These are phyloP conservation scores for Eudasyphora cyanicolor DNA, from an alignment of 2,888 invertebrate species.

Conservation along the genomic window DNA sequence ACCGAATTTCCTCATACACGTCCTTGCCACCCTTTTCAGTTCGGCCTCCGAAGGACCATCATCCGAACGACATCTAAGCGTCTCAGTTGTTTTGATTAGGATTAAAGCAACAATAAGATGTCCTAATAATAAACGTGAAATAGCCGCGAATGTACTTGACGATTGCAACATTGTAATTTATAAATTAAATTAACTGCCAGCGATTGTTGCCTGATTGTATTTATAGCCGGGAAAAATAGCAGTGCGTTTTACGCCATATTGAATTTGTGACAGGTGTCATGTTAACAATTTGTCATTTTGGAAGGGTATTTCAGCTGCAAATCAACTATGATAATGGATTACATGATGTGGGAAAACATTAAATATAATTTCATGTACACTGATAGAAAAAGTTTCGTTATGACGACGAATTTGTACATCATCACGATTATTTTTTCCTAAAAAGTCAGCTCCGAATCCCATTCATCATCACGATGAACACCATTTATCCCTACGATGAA, in stretches of 20 bases:
- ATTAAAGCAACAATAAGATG: not conserved
- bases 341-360: not conserved
- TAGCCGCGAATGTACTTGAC: not conserved
- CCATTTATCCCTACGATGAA: no score
- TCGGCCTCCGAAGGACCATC: conserved; percentile 83
- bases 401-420: no score
- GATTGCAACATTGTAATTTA: not conserved
- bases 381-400: no score
- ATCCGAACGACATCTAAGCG: conserved; percentile 82
- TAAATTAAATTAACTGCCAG: not conserved
- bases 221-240: not conserved
- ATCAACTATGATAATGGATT: not conserved
- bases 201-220: not conserved
- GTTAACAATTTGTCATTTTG: not conserved
- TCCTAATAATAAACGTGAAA: not conserved
- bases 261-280: conserved; percentile 18
- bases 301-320: not conserved
- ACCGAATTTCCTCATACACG: conserved; percentile 81
- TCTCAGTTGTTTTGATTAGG: not conserved
- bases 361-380: no score
- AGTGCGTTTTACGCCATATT: not conserved
- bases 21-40: conserved; percentile 82
- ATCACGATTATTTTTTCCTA: no score
- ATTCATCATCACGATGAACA: no score
- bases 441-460: no score